Evolutionary conservation across 2,113 vertebrate genomes (phyloP).

Genomic region (Oreocharis arfaki): DNA sequence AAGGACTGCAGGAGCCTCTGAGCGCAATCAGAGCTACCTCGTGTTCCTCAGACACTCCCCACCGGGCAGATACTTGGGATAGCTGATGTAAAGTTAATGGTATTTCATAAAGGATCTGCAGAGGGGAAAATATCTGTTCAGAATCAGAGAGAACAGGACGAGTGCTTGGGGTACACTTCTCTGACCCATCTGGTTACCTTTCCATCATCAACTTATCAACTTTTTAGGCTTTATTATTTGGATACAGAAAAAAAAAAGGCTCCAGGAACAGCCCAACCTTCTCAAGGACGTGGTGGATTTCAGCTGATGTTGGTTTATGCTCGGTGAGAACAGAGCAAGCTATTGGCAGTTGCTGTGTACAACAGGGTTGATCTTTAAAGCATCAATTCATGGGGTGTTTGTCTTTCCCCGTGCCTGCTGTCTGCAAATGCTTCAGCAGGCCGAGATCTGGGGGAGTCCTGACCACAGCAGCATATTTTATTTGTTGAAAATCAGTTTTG

Average conservation of each 20-base stretch:
- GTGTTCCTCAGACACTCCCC: neutral
- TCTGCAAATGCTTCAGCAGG: slow-evolving; percentile 14
- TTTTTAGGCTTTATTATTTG: neutral
- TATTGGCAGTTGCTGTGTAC: neutral
- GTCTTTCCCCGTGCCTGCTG: neutral
- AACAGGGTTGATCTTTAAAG: neutral
- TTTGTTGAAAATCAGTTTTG: slow-evolving; percentile 44
- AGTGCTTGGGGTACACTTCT: neutral
- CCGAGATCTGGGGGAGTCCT: neutral
- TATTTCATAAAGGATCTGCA: neutral
- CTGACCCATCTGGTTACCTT: neutral
- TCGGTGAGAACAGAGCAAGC: neutral
- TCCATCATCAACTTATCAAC: neutral
- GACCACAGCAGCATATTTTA: slow-evolving; percentile 49
- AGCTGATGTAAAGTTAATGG: neutral
- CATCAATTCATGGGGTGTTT: neutral
- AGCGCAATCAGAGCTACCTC: neutral
- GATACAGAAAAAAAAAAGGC: too few species aligned
- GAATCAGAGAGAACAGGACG: neutral
- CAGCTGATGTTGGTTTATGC: neutral
- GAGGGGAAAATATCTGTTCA: neutral
- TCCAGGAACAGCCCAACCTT: neutral
- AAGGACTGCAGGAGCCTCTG: neutral
- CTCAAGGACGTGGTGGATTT: neutral
- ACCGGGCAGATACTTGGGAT: fast-evolving